A percentile compares a stretch with the other conserved stretches of the same genome.
phyloP scores from a whole-genome alignment of 64 coral and sea anemone genomes.

The Orbicella faveolata region DNA sequence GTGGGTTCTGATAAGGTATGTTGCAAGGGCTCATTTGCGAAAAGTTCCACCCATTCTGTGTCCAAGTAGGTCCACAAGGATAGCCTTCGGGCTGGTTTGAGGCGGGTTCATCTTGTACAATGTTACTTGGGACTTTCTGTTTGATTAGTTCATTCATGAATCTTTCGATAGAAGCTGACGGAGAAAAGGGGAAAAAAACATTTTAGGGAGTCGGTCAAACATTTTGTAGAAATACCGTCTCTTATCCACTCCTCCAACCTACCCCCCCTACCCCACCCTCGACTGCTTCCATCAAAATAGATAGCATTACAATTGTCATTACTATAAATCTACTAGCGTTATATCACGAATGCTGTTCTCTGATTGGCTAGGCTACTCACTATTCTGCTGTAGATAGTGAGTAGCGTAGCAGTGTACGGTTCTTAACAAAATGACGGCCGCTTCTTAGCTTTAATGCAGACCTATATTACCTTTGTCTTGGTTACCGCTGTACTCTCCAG shows the following conservation, averaged over 20 bases:
- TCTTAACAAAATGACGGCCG: too few species aligned
- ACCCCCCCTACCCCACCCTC: too few species aligned
- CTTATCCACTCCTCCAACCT: too few species aligned
- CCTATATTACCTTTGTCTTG: conserved; percentile 72
- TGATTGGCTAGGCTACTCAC: too few species aligned
- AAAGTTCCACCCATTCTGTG: conserved; percentile 10
- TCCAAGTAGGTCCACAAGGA: background rate
- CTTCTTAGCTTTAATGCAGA: background rate
- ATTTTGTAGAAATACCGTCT: too few species aligned
- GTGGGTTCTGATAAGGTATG: conserved; percentile 27
- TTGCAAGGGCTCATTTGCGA: background rate
- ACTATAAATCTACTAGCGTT: too few species aligned
- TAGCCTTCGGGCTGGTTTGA: background rate
- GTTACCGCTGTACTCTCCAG: conserved; percentile 70
- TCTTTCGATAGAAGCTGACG: conserved; percentile 28
- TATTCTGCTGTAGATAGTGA: too few species aligned
- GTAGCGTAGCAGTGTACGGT: too few species aligned
- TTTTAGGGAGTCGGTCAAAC: too few species aligned
- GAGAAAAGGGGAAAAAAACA: background rate
- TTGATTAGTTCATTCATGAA: background rate
- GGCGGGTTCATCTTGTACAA: background rate
- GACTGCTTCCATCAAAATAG: too few species aligned
- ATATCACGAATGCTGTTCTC: too few species aligned
- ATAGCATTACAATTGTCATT: too few species aligned
- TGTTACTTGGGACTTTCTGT: conserved; percentile 24